phyloP scores from a whole-genome alignment of 2,888 invertebrate species.

The Anagyrus pseudococci region DNA sequence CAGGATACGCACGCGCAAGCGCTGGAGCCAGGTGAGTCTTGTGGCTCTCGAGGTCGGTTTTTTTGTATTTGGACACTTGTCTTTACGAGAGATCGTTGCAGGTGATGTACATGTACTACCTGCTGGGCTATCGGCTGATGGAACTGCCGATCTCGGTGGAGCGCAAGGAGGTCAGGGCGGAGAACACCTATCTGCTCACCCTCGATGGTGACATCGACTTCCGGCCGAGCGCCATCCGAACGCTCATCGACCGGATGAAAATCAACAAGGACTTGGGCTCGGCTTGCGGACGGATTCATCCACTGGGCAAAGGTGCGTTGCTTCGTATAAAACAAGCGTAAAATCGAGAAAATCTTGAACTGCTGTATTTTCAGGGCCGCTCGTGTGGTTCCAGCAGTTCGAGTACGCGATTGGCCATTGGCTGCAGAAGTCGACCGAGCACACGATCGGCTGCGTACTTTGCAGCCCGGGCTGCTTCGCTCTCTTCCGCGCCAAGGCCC shows the following conservation, averaged over 20 bases:
- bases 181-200: conserved; percentile 84
- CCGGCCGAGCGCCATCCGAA: conserved; percentile 78
- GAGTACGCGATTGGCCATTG: conserved; percentile 93
- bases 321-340: neutral
- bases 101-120: conserved; percentile 94
- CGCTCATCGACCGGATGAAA: conserved; percentile 86
- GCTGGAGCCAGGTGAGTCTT: conserved; percentile 83
- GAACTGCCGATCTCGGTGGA: conserved; percentile 68
- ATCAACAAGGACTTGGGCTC: conserved; percentile 80
- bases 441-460: conserved; percentile 87
- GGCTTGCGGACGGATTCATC: conserved; percentile 90
- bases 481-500: conserved; percentile 83
- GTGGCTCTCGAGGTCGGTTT: conserved; percentile 21
- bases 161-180: conserved; percentile 72
- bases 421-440: conserved; percentile 92
- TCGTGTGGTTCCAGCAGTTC: conserved; percentile 88
- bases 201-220: conserved; percentile 92
- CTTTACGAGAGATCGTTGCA: too few species aligned
- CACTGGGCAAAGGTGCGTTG: conserved; percentile 69
- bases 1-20: conserved; percentile 86
- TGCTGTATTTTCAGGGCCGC: conserved; percentile 68
- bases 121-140: conserved; percentile 82
- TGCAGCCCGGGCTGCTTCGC: conserved; percentile 94
- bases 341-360: neutral
- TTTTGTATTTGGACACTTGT: neutral